Evolutionary conservation across 2,888 invertebrate species (phyloP).

Genomic region (Tetanocera ferruginea): DNA sequence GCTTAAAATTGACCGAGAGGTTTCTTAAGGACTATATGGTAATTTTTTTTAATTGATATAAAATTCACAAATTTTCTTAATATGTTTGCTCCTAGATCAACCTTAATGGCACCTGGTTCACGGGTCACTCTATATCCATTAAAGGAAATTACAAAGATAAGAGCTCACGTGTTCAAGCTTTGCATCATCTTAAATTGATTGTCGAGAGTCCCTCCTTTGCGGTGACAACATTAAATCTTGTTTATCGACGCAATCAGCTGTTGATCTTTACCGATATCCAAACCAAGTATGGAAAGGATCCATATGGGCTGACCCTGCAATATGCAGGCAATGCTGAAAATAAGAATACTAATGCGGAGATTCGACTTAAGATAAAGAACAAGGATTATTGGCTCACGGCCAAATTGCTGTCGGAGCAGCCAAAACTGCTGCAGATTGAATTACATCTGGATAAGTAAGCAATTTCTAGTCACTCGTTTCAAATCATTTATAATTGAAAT

Average conservation of each 20-base stretch:
- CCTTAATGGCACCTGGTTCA: constrained; percentile 84
- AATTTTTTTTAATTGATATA: constrained; percentile 48
- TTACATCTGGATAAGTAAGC: constrained; percentile 84
- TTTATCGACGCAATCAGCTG: constrained; percentile 78
- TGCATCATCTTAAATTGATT: constrained; percentile 79
- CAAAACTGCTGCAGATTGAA: constrained; percentile 78
- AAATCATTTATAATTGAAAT: background rate
- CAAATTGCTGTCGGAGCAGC: constrained; percentile 76
- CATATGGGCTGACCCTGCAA: constrained; percentile 77
- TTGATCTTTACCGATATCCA: constrained; percentile 78
- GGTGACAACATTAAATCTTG: constrained; percentile 76
- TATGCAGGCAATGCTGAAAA: constrained; percentile 75
- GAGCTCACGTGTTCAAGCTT: constrained; percentile 76
- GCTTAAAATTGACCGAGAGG: constrained; percentile 78
- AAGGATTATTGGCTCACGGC: constrained; percentile 79
- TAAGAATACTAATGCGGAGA: constrained; percentile 76
- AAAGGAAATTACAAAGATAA: constrained; percentile 83
- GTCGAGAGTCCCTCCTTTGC: constrained; percentile 81
- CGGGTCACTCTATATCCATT: constrained; percentile 75
- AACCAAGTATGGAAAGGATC: constrained; percentile 75
- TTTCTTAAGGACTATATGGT: constrained; percentile 80
- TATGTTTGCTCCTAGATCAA: constrained; percentile 73
- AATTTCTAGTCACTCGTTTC: background rate
- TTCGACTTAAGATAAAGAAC: constrained; percentile 74
- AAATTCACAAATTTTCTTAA: too few relatives aligned